Evolutionary conservation across 2,797 vertebrate genomes (phyloP).

Genomic region (Phataginus tetradactyla): DNA sequence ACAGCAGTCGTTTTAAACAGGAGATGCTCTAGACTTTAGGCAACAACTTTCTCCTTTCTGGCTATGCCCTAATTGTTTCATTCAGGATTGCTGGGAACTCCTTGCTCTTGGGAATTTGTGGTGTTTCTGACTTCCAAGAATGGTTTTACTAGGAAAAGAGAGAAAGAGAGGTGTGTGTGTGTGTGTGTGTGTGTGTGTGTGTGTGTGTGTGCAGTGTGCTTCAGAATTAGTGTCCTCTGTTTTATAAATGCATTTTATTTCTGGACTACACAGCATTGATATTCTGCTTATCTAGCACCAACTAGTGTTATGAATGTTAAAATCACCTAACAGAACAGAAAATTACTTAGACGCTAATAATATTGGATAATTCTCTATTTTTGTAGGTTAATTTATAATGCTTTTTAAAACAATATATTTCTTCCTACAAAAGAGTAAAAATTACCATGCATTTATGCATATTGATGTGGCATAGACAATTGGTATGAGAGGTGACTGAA

Average conservation of each 20-base stretch:
- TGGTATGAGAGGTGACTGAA: neutral
- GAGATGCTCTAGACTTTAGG: constrained; percentile 50
- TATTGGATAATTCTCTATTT: neutral
- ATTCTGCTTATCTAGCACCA: constrained; percentile 68
- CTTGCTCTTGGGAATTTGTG: constrained; percentile 33
- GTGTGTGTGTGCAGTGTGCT: neutral
- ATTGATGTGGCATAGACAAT: neutral
- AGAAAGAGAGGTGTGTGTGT: neutral
- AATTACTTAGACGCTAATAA: neutral
- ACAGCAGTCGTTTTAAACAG: constrained; percentile 49
- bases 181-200: neutral
- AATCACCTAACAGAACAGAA: constrained; percentile 49
- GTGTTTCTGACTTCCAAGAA: constrained; percentile 58
- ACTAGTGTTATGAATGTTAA: constrained; percentile 72
- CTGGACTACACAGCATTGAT: neutral
- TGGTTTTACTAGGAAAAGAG: constrained; percentile 45
- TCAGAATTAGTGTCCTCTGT: constrained; percentile 43
- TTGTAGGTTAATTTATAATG: neutral
- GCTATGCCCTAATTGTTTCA: constrained; percentile 37
- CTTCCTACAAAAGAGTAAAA: neutral
- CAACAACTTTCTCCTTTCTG: constrained; percentile 48
- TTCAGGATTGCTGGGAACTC: neutral
- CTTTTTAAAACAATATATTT: neutral
- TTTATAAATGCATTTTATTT: neutral
- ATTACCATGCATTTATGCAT: neutral